Base-by-base conservation (phyloP, 2,888 invertebrate species). In the Sisyra terminalis region DNA sequence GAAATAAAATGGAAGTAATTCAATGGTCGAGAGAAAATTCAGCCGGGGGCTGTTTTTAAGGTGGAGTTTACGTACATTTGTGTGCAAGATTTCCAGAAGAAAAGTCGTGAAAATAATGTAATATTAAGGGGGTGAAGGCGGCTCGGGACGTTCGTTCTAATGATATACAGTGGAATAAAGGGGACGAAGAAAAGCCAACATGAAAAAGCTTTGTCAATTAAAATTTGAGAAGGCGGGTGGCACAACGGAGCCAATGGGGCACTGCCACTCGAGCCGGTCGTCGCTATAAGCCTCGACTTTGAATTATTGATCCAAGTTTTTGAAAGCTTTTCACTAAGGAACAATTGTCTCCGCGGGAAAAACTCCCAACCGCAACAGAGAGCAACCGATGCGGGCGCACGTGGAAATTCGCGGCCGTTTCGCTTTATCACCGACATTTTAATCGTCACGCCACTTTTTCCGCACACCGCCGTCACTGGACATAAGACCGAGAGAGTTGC, bases 241-340 rank as follows among this genome's bases (percentile, higher is more conserved):
- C 10, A 16, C 16, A 16, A 18, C 11, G 15, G 37, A 37, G 18
- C 37, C 17, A 18, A 18, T 37, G 37, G 16, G 14, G 10, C 16
- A 15, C 37, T 17, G 37, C 37, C 37, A 37, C 16, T 37, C 16
- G 37, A 39, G 39, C 15, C 29, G 39, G 30, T 30, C 39, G 11
- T 14, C n/a, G 39, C 39, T 30, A 13, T 14, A 29, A 29, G 29
- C 39, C 15, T 30, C 39, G 24, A 39, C 39, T 39, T 39, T 39
- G 39, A 39, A 30, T 39, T 39, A 39, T 39, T 30, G 39, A 39
- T 39, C 39, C 39, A 39, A 39, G 39, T 30, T 29, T 39, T 39
- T 34, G 24, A 24, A 24, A 24, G 24, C 24, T 24, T 24, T 37
- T 15, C 37, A 37, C 17, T 37, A 37, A 37, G 37, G 37, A 37